phyloP scores from a whole-genome alignment of 2,888 invertebrate genomes.

The Nemotelus pantherinus region DNA sequence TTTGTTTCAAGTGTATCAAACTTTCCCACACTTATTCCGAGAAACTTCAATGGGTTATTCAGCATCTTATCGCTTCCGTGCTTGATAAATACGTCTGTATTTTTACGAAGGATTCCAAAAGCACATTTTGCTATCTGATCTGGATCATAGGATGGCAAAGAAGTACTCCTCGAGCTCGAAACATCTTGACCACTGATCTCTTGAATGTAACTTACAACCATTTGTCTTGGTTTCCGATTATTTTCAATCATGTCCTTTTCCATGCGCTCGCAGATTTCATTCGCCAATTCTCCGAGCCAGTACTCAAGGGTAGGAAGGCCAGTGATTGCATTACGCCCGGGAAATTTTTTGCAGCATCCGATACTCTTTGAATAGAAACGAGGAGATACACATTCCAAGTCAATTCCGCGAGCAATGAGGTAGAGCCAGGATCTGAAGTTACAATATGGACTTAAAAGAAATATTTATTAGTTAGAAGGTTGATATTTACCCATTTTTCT shows the following conservation, averaged over 20 bases:
- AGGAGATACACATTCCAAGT: constrained; percentile 85
- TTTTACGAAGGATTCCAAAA: constrained; percentile 74
- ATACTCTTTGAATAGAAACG: constrained; percentile 91
- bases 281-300: constrained; percentile 84
- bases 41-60: constrained; percentile 71
- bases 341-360: constrained; percentile 95
- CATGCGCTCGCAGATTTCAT: constrained; percentile 85
- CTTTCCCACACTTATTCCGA: constrained; percentile 83
- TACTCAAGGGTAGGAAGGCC: constrained; percentile 74
- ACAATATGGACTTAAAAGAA: not conserved
- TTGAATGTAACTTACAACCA: constrained; percentile 78
- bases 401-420: constrained; percentile 86
- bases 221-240: constrained; percentile 78
- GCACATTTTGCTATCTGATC: constrained; percentile 75
- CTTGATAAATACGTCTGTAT: constrained; percentile 63
- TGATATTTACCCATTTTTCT: constrained; percentile 81
- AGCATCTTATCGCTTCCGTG: constrained; percentile 57
- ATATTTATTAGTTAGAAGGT: not conserved
- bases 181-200: constrained; percentile 68
- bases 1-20: constrained; percentile 72
- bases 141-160: constrained; percentile 71
- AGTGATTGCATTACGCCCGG: constrained; percentile 78
- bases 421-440: constrained; percentile 79
- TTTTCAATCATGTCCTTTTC: constrained; percentile 83
- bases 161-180: constrained; percentile 73